These are phyloP conservation scores for Globodera ellingtonae DNA, from an alignment of 1,140 invertebrate species.

Conservation along the genomic window DNA sequence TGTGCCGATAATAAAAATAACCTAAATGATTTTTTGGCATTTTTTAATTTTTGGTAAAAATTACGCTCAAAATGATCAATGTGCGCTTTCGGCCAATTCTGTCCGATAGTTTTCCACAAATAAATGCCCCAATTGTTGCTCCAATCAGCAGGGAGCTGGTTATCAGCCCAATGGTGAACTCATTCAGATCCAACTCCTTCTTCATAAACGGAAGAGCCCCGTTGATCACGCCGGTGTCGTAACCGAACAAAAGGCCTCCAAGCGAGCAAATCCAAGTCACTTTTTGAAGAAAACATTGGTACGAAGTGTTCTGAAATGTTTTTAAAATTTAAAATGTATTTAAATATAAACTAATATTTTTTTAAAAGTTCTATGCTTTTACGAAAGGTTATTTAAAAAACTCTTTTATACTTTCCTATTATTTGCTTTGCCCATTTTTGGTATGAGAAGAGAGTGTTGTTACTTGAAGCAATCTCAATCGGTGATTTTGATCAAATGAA, in stretches of 20 bases:
- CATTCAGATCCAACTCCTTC: constrained; percentile 17
- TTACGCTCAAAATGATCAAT: constrained; percentile 27
- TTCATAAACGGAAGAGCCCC: constrained; percentile 21
- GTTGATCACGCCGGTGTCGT: constrained; percentile 30
- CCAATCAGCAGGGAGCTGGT: constrained; percentile 28
- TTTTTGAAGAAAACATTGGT: constrained; percentile 26
- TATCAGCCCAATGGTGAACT: constrained; percentile 18
- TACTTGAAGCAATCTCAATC: too few relatives aligned
- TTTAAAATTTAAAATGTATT: too few relatives aligned
- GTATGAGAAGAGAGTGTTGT: too few relatives aligned
- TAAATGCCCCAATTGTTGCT: constrained; percentile 19
- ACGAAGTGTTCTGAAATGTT: constrained; percentile 14
- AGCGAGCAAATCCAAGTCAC: constrained; percentile 28
- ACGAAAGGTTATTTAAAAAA: too few relatives aligned
- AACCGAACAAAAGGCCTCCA: constrained; percentile 28
- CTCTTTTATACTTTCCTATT: too few relatives aligned
- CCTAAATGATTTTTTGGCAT: neutral
- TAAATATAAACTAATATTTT: too few relatives aligned
- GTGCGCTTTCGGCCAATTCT: constrained; percentile 16
- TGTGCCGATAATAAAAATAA: constrained; percentile 22
- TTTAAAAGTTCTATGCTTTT: too few relatives aligned
- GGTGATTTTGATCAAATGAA: too few relatives aligned
- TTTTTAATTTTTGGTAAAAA: neutral
- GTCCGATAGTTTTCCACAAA: constrained; percentile 17
- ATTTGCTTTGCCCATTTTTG: too few relatives aligned